Evolutionary conservation across 1,140 invertebrate species (phyloP), one percentile per base, ranked within the genome.

Genomic region (Copidosoma floridanum): DNA sequence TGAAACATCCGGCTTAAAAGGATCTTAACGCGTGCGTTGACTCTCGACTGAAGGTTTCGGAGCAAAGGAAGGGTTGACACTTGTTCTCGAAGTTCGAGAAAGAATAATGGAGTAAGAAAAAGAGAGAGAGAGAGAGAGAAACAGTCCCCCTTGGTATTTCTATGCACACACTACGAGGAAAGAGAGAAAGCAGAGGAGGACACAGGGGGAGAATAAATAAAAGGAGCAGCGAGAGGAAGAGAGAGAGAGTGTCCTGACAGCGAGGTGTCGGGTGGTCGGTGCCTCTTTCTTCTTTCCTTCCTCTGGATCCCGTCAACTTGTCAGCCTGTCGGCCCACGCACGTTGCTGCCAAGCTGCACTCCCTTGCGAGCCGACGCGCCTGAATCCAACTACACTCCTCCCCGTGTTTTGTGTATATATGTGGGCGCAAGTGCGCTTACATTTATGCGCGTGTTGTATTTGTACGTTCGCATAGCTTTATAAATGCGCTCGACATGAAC

Each of bases 291-390:
- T 23, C 21, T 35, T 21, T 24, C 51, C 4, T 20, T 12, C 12
- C 12, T 62, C 27, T 48, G 67, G 64, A 64, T 54, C 67, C 74
- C 75, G 76, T 76, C 75, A 78, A 71, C 70, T 74, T 78, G 76
- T 79, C 76, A 76, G 64, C 38, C 73, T 75, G 75, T 79, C 77
- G 76, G 75, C 77, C 77, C 74, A 79, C 77, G 77, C 74, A 77
- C 74, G 73, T 72, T 77, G 71, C 68, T 68, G 74, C 60, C 68
- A 61, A 52, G 61, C 63, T 54, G 56, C 54, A 4, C 38, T 58
- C 51, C 14, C 47, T n/a, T n/a, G n/a, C n/a, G n/a, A n/a, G n/a
- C n/a, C n/a, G n/a, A n/a, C n/a, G n/a, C n/a, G n/a, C n/a, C n/a
- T n/a, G n/a, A n/a, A n/a, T n/a, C n/a, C n/a, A n/a, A n/a, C n/a